phyloP scores from a whole-genome alignment of 2,888 invertebrate genomes.

The Drosophila aldrichi region DNA sequence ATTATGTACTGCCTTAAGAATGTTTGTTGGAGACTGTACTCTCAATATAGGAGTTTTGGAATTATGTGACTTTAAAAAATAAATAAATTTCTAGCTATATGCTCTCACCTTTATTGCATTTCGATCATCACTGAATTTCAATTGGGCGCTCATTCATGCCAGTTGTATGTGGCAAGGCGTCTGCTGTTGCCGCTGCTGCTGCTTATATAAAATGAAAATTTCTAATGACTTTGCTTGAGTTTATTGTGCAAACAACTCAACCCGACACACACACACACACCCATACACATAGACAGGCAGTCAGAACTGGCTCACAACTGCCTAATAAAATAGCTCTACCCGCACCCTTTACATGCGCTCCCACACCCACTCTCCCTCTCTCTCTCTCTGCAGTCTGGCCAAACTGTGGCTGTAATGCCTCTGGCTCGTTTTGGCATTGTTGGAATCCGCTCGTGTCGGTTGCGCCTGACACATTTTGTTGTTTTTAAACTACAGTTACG shows the following conservation, averaged over 20 bases:
- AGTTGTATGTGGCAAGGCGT: conserved; percentile 22
- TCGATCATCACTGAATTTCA: conserved; percentile 32
- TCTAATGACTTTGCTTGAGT: conserved; percentile 70
- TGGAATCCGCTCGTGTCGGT: conserved; percentile 43
- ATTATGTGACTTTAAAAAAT: not conserved
- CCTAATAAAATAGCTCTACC: conserved; percentile 35
- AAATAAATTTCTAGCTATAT: not conserved
- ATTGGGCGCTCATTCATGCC: not conserved
- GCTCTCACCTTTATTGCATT: not conserved
- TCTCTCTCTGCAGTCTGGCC: not conserved
- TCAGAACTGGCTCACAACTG: conserved; percentile 17
- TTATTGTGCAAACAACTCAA: conserved; percentile 63
- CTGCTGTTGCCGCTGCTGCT: conserved; percentile 38
- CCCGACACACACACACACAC: not conserved
- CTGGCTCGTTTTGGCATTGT: conserved; percentile 52
- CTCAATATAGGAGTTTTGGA: no score
- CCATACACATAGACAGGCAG: not conserved
- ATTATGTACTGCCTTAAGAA: not conserved
- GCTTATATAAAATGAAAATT: conserved; percentile 77
- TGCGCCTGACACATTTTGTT: conserved; percentile 58
- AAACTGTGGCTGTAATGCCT: conserved; percentile 21
- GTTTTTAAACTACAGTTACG: conserved; percentile 58
- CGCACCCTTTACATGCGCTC: not conserved
- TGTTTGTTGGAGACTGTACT: not conserved
- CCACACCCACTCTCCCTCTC: no score